Evolutionary conservation across 2,888 invertebrate species (phyloP), one percentile per base, ranked within the genome.

Genomic region (Myopa tessellatipennis): DNA sequence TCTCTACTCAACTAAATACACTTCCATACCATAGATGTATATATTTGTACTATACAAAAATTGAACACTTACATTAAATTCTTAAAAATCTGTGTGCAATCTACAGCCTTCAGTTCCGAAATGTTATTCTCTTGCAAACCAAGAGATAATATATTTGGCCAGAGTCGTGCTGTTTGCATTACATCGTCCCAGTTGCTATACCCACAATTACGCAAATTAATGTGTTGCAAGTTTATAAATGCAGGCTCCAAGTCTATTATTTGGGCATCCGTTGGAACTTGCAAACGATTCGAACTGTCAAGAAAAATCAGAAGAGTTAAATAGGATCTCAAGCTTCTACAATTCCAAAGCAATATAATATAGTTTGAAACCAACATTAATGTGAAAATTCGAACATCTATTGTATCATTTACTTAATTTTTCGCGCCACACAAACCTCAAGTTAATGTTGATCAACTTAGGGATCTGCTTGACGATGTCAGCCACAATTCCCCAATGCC

Each of bases 71-170:
- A 85, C 86, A 82, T 83, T 74, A 89, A 82, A 79, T 87, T 85
- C 16, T 82, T 85, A 76, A 89, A 89, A 50, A 89, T 85, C 12
- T 84, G 80, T 88, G 80, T 82, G 34, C 88, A 85, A 16, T 88
- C 86, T 0, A 93, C 92, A 18, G 89, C 88, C 1, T 87, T 88
- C 40, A 97, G 90, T 58, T 87, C 90, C 58, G 90, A 91, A 10
- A 97, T 93, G 75, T 91, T 88, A 89, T 97, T 97, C 84, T 93
- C 93, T 7, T 95, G 95, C 16, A 94, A 91, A 63, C 93, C 91
- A 0, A 96, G 85, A 83, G 93, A 93, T 82, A 90, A 89, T 61
- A 96, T 87, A 76, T 92, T 91, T 0, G 94, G 94, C 92, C 95
- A 96, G 85, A 96, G 91, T 68, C 90, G 88, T 0, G 94, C 92